Base-by-base conservation (phyloP, 2,113 vertebrate genomes). In the Origma solitaria region DNA sequence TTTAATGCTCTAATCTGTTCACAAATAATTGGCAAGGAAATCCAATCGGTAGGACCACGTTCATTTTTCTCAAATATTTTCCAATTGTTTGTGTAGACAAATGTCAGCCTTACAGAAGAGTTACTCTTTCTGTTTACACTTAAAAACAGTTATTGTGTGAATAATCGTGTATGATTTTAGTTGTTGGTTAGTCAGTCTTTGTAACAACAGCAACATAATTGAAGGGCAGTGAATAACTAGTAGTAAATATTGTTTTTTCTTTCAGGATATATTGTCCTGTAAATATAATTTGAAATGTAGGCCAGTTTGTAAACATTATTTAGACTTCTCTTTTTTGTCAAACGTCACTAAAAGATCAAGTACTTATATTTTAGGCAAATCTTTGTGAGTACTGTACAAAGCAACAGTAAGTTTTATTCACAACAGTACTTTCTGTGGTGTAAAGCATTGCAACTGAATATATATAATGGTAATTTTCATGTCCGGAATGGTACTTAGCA, bases 291-390 rank as follows among this genome's bases (percentile, higher is more conserved):
- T 22, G 13, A 95, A 69, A 86, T 77, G 45, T 12, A 61, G 54
- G 35, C 31, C 15, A 49, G 20, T 83, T 65, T 86, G 15, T 58
- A 76, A 85, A 58, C 14, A 35, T 60, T 61, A 68, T 40, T 88
- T 90, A 33, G 42, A 60, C 10, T 62, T 80, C 27, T 54, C 10
- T 61, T 28, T 69, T 53, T 56, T 49, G n/a, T 80, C 31, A 62
- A 49, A 13, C 71, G 15, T 86, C 40, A 40, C 24, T 49, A 50
- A 83, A 80, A 60, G 42, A 60, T 38, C 38, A 54, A 4, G 77
- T 53, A 44, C 65, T 86, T 90, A 24, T 45, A 88, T 80, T 90
- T 72, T 42, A 88, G 70, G 31, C 25, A 66, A 70, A 66, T 83
- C 22, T 78, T 81, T 64, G 7, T 73, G 21, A 49, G 19, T 83